phyloP scores from a whole-genome alignment of 2,888 invertebrate genomes.

The Tyria jacobaeae region DNA sequence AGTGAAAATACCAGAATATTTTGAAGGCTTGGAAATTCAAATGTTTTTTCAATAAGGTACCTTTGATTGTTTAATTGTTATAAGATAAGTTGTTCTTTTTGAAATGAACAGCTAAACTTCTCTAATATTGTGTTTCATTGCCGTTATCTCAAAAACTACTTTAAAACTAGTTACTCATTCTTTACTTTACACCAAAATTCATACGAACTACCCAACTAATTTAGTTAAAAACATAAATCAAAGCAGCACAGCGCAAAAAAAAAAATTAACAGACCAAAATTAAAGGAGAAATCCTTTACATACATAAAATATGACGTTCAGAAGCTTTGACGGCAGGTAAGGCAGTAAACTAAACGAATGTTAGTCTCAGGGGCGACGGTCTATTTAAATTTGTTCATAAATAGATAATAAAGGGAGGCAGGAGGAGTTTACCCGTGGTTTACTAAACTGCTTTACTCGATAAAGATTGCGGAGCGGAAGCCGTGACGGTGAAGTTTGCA shows the following conservation, averaged over 20 bases:
- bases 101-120: too few species aligned
- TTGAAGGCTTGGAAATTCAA: too few species aligned
- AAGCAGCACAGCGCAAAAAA: slow-evolving; percentile 11
- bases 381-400: slow-evolving; percentile 78
- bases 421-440: slow-evolving; percentile 67
- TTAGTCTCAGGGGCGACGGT: slow-evolving; percentile 50
- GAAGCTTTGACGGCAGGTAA: slow-evolving; percentile 40
- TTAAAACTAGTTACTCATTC: neutral
- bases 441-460: slow-evolving; percentile 77
- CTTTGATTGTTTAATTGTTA: too few species aligned
- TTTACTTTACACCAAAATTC: neutral
- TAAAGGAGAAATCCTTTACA: slow-evolving; percentile 27
- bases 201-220: neutral
- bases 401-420: slow-evolving; percentile 74
- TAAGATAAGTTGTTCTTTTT: too few species aligned
- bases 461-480: slow-evolving; percentile 71
- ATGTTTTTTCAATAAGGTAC: too few species aligned
- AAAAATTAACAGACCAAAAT: slow-evolving; percentile 24
- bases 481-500: slow-evolving; percentile 53
- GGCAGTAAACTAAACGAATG: slow-evolving; percentile 57
- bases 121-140: neutral
- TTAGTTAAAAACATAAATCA: neutral
- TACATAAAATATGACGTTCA: slow-evolving; percentile 47
- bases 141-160: neutral
- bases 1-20: too few species aligned